Evolutionary conservation across 2,113 vertebrate genomes (phyloP), one percentile per base, ranked within the genome.

Genomic region (Colossoma macropomum): DNA sequence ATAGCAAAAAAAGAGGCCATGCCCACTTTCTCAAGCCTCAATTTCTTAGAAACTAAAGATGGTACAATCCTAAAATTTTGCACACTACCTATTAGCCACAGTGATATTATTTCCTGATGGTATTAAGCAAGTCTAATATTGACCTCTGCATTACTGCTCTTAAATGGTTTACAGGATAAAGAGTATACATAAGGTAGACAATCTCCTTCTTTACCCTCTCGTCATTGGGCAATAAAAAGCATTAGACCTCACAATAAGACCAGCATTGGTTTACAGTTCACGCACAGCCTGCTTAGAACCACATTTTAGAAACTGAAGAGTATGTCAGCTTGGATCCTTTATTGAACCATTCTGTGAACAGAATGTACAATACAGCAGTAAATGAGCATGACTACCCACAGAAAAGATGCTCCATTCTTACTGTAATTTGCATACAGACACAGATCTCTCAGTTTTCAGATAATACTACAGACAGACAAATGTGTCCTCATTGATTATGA

Each of bases 361-460:
- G 27, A 60, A 60, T 72, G 68, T 71, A 23, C 71, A 30, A 45
- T 45, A 45, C 41, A n/a, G 16, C 21, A 11, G 28, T 69, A 69
- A 69, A 69, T 38, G 10, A 45, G 41, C 1, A 45, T 1, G 41
- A 45, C 41, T 45, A 45, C 41, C 41, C 4, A 6, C 41, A 45
- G 41, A 6, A 45, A 45, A 45, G 41, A 45, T 11, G 10, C n/a
- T n/a, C n/a, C 3, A 38, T 38, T 38, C 34, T 38, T 38, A 38
- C 34, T 38, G 34, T 56, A 69, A 69, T 19, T 27, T 79, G 30
- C 32, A 45, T 86, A 77, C 82, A 88, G 90, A 83, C 88, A 87
- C 16, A 12, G 16, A 32, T 66, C 63, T 13, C 28, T 7, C 30
- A 69, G 17, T 41, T 38, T 10, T n/a, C 32, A 69, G 32, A 17